Conservation (phyloP, 2,888 invertebrate species). For the Hesperia comma region DNA sequence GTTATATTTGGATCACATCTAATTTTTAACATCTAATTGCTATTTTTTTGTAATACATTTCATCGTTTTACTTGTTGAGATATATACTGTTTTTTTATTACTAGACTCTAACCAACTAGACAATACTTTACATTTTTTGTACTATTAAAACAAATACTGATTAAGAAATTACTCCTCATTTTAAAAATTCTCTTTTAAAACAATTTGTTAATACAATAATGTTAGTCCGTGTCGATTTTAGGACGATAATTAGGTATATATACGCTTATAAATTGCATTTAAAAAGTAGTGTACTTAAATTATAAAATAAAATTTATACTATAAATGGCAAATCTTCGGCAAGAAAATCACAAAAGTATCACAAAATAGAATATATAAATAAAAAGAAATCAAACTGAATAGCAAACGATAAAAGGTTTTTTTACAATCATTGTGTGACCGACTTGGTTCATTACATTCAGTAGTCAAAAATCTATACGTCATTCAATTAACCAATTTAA, state of each 20-base stretch:
- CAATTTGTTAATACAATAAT: background rate
- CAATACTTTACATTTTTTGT: background rate
- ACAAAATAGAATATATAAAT: conserved; percentile 37
- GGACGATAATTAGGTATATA: too few species aligned
- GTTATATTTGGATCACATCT: background rate
- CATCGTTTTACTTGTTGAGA: too few species aligned
- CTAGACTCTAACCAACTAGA: too few species aligned
- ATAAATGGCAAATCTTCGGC: conserved; percentile 42
- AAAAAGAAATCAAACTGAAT: background rate
- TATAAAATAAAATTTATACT: conserved; percentile 27
- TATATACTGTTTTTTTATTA: too few species aligned
- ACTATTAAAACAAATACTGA: background rate
- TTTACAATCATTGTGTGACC: too few species aligned
- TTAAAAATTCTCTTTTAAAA: conserved; percentile 12
- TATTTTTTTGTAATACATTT: too few species aligned
- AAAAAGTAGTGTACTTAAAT: conserved; percentile 28
- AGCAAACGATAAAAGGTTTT: too few species aligned
- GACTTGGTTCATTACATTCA: too few species aligned
- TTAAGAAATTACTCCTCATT: background rate
- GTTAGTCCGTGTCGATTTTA: too few species aligned
- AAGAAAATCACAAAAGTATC: conserved; percentile 52
- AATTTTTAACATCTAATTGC: background rate
- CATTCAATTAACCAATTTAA: too few species aligned
- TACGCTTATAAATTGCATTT: background rate
- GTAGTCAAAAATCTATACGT: too few species aligned